A percentile compares a stretch with the other conserved stretches of the same genome.
These are phyloP conservation scores for Phenacoccus solenopsis DNA, from an alignment of 1,140 invertebrate species.

Conservation along the genomic window DNA sequence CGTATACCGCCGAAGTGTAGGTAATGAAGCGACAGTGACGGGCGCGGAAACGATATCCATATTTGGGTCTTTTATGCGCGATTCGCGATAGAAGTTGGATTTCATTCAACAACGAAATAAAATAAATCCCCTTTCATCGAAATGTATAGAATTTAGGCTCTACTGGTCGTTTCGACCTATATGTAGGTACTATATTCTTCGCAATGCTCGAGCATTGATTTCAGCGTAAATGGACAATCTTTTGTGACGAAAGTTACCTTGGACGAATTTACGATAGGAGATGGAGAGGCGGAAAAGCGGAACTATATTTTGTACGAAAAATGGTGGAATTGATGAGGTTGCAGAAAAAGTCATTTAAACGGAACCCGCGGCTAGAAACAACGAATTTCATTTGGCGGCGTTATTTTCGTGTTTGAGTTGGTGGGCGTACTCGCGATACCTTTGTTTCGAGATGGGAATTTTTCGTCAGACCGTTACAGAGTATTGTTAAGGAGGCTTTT, in stretches of 20 bases:
- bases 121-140: not conserved
- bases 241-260: not conserved
- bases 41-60: not conserved
- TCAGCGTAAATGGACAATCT: not conserved
- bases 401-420: too few relatives aligned
- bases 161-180: too few relatives aligned
- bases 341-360: not conserved
- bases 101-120: not conserved
- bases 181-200: too few relatives aligned
- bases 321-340: not conserved
- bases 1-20: too few relatives aligned
- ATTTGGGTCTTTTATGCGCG: not conserved
- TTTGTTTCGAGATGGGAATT: too few relatives aligned
- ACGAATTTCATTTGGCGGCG: not conserved
- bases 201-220: not conserved
- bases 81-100: not conserved
- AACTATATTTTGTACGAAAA: not conserved
- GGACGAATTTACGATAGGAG: not conserved
- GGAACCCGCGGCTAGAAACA: not conserved
- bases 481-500: too few relatives aligned
- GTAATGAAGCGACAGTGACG: too few relatives aligned
- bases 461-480: too few relatives aligned
- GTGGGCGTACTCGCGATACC: too few relatives aligned
- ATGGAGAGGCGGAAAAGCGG: not conserved
- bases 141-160: slow-evolving; percentile 3